A percentile compares a stretch with the other conserved stretches of the same genome.
Conservation (phyloP, 2,888 invertebrate genomes). For the Cataglyphis rosenhaueri region DNA sequence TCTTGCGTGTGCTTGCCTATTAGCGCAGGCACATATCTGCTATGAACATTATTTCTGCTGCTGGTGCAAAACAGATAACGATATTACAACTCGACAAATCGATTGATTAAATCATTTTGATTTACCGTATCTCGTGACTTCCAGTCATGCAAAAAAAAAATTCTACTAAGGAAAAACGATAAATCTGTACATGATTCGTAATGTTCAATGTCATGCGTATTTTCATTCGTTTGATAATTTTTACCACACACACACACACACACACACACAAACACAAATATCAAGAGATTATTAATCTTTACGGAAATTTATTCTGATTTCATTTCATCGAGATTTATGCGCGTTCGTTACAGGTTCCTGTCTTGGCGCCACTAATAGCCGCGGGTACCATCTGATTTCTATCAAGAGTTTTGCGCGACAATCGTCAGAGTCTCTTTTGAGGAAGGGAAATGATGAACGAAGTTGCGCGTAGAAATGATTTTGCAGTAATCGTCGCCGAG, state of each 20-base stretch:
- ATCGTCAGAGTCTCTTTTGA: constrained; percentile 11
- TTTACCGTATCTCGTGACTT: constrained; percentile 47
- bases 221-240: constrained; percentile 8
- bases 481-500: constrained; percentile 63
- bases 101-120: constrained; percentile 47
- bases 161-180: neutral
- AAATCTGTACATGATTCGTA: neutral
- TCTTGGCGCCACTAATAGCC: constrained; percentile 39
- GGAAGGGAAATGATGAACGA: constrained; percentile 43
- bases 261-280: no score
- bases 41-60: constrained; percentile 45
- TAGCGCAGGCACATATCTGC: constrained; percentile 41
- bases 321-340: constrained; percentile 31
- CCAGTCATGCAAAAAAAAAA: constrained; percentile 4
- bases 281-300: constrained; percentile 12
- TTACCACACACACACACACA: neutral
- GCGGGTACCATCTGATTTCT: constrained; percentile 32
- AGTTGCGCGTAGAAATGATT: constrained; percentile 57
- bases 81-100: constrained; percentile 33
- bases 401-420: constrained; percentile 37
- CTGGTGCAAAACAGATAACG: constrained; percentile 34
- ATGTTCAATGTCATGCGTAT: constrained; percentile 19
- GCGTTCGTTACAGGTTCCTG: constrained; percentile 1
- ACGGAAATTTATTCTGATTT: constrained; percentile 39
- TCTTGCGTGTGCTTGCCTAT: constrained; percentile 47